These are phyloP conservation scores for Zophobas morio DNA, from an alignment of 1,140 invertebrate species.

Conservation along the genomic window DNA sequence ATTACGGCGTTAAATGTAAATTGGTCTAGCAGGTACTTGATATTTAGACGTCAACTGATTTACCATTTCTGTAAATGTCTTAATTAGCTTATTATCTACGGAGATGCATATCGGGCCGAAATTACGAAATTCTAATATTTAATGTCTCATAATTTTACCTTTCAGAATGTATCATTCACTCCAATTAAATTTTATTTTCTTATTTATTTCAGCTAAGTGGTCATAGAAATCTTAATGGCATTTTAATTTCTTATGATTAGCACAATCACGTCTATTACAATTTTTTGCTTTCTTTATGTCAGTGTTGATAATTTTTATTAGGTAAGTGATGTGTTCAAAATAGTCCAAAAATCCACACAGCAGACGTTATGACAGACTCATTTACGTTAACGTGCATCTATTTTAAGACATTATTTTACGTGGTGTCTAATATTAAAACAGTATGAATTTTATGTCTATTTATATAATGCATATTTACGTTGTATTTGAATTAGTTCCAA, in stretches of 20 bases:
- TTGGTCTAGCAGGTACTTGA: slow-evolving; percentile 1
- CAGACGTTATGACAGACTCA: slow-evolving; percentile 9
- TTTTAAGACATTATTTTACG: slow-evolving; percentile 46
- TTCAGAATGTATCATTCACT: no score
- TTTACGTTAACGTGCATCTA: slow-evolving; percentile 25
- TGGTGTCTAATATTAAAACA: slow-evolving; percentile 32
- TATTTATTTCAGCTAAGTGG: no score
- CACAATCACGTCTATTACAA: no score
- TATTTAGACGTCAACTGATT: slow-evolving; percentile 19
- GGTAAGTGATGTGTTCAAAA: background rate
- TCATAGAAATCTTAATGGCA: no score
- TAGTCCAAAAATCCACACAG: background rate
- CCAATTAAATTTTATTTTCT: no score
- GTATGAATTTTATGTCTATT: slow-evolving; percentile 34
- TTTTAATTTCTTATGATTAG: no score
- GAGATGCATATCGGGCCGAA: background rate
- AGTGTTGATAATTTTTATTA: no score
- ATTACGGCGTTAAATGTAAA: slow-evolving; percentile 12
- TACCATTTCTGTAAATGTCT: background rate
- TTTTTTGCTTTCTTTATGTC: no score
- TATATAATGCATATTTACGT: slow-evolving; percentile 36
- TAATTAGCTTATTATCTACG: slow-evolving; percentile 1
- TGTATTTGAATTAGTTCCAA: slow-evolving; percentile 43
- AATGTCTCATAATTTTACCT: no score
- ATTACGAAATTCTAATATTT: no score